Percentiles rank a stretch among this genome's conserved stretches.
Conservation (phyloP, 2,888 invertebrate genomes). For the Caenorhabditis afra region DNA sequence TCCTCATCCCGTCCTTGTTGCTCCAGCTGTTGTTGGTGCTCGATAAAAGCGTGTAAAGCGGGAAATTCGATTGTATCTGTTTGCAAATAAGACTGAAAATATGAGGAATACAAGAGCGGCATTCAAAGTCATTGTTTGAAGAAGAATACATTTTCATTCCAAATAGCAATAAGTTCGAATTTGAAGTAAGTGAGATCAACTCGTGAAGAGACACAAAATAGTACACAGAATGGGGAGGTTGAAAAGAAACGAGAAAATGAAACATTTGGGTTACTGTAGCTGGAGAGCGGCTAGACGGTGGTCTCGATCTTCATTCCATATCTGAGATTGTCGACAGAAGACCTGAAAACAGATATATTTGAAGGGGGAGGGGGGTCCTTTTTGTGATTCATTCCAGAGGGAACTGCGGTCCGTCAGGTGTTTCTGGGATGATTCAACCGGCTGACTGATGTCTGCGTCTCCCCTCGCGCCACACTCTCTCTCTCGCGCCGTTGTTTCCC, state of each 20-base stretch:
- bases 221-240: conserved; percentile 8
- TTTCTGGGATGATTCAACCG: conserved; percentile 34
- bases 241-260: conserved; percentile 18
- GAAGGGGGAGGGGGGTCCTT: not conserved
- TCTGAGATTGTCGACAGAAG: conserved; percentile 46
- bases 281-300: conserved; percentile 47
- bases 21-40: conserved; percentile 21
- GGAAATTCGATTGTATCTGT: conserved; percentile 1
- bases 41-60: conserved; percentile 1
- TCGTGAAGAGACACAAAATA: conserved; percentile 45
- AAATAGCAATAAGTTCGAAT: conserved; percentile 16
- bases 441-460: conserved; percentile 39
- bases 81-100: too few relatives aligned
- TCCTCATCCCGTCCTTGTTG: conserved; percentile 11
- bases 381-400: not conserved
- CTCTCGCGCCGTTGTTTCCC: conserved; percentile 21
- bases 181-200: conserved; percentile 57
- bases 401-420: conserved; percentile 45
- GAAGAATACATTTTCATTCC: not conserved
- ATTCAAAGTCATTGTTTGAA: too few relatives aligned
- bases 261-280: not conserved
- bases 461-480: conserved; percentile 10
- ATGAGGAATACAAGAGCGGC: too few relatives aligned
- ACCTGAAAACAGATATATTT: conserved; percentile 30
- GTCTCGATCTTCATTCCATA: conserved; percentile 56